Evolutionary conservation across 2,888 invertebrate genomes (phyloP).

Genomic region (Stratiomys singularior): DNA sequence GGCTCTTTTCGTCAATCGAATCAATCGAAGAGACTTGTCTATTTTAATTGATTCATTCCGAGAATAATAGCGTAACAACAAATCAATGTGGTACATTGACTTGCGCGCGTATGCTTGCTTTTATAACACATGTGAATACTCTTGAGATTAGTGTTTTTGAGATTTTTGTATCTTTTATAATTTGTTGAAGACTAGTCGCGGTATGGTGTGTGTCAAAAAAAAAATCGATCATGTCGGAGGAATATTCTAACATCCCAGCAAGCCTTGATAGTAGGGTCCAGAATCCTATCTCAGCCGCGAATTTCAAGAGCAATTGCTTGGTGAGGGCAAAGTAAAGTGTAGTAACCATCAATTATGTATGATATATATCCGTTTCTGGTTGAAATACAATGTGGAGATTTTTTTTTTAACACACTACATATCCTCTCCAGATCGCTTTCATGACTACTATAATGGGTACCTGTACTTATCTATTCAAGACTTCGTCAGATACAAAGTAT

Average conservation of each 20-base stretch:
- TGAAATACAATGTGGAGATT: no score
- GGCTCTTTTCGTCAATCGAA: slow-evolving; percentile 11
- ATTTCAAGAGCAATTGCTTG: no score
- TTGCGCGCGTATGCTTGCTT: neutral
- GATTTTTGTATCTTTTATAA: neutral
- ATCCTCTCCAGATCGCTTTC: neutral
- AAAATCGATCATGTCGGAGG: neutral
- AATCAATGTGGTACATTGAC: slow-evolving; percentile 37
- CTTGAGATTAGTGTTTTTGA: neutral
- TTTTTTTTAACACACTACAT: neutral
- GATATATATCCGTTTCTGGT: no score
- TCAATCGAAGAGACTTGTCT: slow-evolving; percentile 34
- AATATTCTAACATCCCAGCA: no score
- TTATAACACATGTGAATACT: neutral
- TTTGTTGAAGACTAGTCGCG: neutral
- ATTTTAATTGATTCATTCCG: slow-evolving; percentile 44
- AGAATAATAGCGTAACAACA: slow-evolving; percentile 38
- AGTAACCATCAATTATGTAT: no score
- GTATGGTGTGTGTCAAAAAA: neutral
- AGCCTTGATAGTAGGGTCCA: no score
- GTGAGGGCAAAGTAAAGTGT: no score
- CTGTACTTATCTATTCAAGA: neutral
- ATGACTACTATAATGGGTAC: neutral
- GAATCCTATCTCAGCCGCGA: no score
- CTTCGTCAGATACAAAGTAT: neutral